phyloP scores from a whole-genome alignment of 2,113 vertebrate genomes.

The Ceyx cyanopectus region DNA sequence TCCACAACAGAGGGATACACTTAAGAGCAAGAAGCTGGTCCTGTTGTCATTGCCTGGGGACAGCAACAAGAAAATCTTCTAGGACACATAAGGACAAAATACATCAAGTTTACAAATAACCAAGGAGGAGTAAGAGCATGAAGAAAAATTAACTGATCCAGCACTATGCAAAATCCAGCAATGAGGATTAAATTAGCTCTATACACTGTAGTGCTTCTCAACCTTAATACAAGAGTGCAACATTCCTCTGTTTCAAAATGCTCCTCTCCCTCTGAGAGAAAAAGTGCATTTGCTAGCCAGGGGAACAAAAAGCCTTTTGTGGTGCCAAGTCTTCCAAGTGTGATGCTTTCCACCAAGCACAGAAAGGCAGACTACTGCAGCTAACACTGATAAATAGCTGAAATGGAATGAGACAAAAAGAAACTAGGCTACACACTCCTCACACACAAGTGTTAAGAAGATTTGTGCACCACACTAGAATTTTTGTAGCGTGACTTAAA shows the following conservation, averaged over 20 bases:
- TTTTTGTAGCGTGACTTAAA: background rate
- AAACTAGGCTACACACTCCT: background rate
- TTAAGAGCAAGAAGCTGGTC: background rate
- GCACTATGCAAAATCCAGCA: background rate
- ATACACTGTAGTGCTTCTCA: background rate
- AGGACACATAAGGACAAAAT: background rate
- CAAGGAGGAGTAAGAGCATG: background rate
- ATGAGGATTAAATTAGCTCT: background rate
- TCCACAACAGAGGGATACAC: background rate
- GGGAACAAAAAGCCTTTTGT: background rate
- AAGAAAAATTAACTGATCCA: background rate
- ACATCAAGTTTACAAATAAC: background rate
- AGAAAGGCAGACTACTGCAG: background rate
- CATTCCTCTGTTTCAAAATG: background rate
- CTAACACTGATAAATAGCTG: background rate
- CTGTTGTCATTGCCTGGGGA: background rate
- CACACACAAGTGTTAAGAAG: accelerated
- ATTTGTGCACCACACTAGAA: background rate
- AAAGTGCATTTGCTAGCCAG: background rate
- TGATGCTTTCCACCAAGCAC: background rate
- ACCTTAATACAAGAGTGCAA: background rate
- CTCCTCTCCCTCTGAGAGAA: background rate
- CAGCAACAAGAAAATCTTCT: background rate
- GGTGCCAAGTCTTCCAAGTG: background rate
- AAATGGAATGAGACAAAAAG: background rate